Base-by-base conservation (phyloP, 2,888 invertebrate species). In the Masnerella sp. region DNA sequence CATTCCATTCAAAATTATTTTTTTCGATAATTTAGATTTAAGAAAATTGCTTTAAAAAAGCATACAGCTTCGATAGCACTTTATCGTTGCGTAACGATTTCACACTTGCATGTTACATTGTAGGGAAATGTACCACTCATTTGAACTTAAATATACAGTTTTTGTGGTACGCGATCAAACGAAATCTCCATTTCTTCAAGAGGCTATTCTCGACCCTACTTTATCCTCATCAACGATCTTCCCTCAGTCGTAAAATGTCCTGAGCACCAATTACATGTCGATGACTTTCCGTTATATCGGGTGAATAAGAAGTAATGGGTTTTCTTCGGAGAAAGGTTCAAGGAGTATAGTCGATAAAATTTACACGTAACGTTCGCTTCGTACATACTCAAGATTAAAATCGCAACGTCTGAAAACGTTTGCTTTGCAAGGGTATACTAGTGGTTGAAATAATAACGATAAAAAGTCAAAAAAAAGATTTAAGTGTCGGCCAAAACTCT, bases 191-290 rank as follows among this genome's bases (percentile, higher is more conserved):
- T 76, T 73, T 67, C 70, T 73, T 49, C 67, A 38, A 70, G 64
- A 74, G 62, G 54, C 68, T 68, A 70, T 71, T 65, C 58, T 67
- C 73, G 58, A 73, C 70, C 73, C 58, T 62, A 73, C 65, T 76
- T 74, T 74, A 76, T 71, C 68, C 74, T 76, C 74, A 76, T 76
- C 76, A 71, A 68, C 71, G 68, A 74, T 74, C 68, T 67, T 68
- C 68, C 58, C 56, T 51, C 56, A 67, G 51, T 62, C 74, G 74
- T 74, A 76, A 76, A 74, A 74, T 76, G 71, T 64, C 61, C 67
- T 51, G 64, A 76, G 73, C 73, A 74, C 73, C 76, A 76, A 74
- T 76, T 76, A 74, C 70, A 74, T 70, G 67, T 61, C 70, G 69
- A 76, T 67, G 70, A 74, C 74, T 70, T 73, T 75, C 73, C 69